Evolutionary conservation across 2,797 vertebrate species (phyloP).

Genomic region (Lepidocolaptes lacrymiger): DNA sequence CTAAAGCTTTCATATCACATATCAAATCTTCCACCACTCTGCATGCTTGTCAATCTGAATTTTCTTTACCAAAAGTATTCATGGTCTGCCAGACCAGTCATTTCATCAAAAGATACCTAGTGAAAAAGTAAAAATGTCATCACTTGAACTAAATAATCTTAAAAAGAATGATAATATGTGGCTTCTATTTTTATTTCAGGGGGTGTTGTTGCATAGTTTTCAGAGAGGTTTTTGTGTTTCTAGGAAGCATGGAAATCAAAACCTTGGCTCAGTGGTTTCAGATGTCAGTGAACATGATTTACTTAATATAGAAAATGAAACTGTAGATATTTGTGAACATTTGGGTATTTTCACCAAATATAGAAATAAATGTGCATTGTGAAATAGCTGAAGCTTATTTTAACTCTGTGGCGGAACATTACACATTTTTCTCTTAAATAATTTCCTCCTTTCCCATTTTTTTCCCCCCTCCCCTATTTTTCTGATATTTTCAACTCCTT

Average conservation of each 20-base stretch:
- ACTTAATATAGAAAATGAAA: background rate
- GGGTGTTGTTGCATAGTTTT: background rate
- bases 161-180: background rate
- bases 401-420: background rate
- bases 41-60: background rate
- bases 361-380: background rate
- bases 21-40: background rate
- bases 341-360: background rate
- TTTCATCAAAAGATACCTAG: background rate
- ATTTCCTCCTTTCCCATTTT: background rate
- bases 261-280: background rate
- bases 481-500: background rate
- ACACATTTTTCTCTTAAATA: background rate
- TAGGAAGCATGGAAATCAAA: background rate
- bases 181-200: background rate
- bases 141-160: conserved; percentile 4
- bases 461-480: background rate
- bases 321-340: background rate
- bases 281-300: background rate
- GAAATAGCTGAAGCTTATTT: background rate
- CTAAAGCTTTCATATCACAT: background rate
- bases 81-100: background rate
- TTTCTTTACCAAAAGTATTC: background rate
- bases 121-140: background rate
- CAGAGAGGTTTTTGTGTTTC: background rate